Conservation (phyloP, 1,140 invertebrate species). For the Amphibalanus amphitrite region DNA sequence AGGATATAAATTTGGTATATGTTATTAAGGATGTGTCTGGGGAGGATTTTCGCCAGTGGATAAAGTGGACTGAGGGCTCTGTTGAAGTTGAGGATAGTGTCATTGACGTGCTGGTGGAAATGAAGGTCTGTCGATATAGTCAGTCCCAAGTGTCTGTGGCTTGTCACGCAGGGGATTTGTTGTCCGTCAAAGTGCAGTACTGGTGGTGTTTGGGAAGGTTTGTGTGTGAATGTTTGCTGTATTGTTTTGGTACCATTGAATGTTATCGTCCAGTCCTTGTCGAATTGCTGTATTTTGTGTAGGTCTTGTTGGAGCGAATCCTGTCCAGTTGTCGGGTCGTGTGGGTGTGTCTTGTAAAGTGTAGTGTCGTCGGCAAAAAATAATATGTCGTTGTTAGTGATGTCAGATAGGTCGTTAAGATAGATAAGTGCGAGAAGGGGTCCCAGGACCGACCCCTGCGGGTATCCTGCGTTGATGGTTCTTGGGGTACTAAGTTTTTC, state of each 20-base stretch:
- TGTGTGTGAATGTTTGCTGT: background rate
- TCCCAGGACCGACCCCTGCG: background rate
- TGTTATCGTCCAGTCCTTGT: background rate
- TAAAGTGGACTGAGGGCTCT: background rate
- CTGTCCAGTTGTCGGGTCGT: background rate
- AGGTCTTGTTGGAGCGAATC: background rate
- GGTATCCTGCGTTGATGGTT: background rate
- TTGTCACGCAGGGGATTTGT: background rate
- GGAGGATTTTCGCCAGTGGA: background rate
- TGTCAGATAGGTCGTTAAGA: background rate
- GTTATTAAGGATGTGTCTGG: background rate
- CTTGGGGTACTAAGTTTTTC: background rate
- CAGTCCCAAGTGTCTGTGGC: background rate
- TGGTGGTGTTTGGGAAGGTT: background rate
- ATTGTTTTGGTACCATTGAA: background rate
- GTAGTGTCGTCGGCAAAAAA: background rate
- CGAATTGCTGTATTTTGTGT: background rate
- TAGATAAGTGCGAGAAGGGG: constrained; percentile 1
- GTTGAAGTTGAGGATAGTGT: background rate
- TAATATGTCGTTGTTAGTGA: background rate
- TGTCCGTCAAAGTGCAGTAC: background rate
- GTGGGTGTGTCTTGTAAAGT: background rate
- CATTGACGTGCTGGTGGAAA: background rate
- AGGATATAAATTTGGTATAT: background rate
- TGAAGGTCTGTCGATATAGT: background rate